Base-by-base conservation (phyloP, 2,797 vertebrate genomes). In the Sternarchorhynchus goeldii region DNA sequence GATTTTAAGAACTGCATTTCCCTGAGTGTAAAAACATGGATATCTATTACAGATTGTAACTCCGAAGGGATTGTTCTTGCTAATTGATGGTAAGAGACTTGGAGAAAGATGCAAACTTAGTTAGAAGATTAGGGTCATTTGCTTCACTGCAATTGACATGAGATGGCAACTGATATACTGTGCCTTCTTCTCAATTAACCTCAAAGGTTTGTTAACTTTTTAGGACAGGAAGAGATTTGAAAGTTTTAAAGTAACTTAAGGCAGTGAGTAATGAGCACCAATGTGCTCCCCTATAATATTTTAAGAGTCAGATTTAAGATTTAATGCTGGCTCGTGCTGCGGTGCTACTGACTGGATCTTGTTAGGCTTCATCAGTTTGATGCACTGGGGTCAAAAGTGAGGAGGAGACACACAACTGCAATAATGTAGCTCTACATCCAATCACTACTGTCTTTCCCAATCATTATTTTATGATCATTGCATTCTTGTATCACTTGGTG, bases 1-100 rank as follows among this genome's bases (percentile, higher is more conserved):
- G 89, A 90, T 91, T 92, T 93, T 90, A 90, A 92, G 84, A 90
- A 87, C 72, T 86, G 82, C 80, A 80, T 85, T 88, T 88, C 88
- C 87, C 78, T 69, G 73, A 82, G 63, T 82, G 80, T 77, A 80
- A 73, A 64, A 91, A 91, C 73, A 91, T 90, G 91, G 87, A 92
- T 92, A 92, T 91, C 82, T 83, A 86, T 90, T 89, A 88, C 89
- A 92, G 87, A 90, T 88, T 86, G 87, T 82, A 87, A 82, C 81
- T 92, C 90, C 90, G 87, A 84, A 88, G 91, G 80, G 90, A 87
- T 89, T 90, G 82, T 86, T 88, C 83, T 85, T 90, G 90, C 91
- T 92, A 92, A 92, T 87, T 89, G 89, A 89, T 89, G 86, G 84
- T 84, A 92, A 87, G 91, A 85, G 89, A 83, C 75, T 80, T 14